phyloP scores from a whole-genome alignment of 2,797 vertebrate species.

The Miichthys miiuy region DNA sequence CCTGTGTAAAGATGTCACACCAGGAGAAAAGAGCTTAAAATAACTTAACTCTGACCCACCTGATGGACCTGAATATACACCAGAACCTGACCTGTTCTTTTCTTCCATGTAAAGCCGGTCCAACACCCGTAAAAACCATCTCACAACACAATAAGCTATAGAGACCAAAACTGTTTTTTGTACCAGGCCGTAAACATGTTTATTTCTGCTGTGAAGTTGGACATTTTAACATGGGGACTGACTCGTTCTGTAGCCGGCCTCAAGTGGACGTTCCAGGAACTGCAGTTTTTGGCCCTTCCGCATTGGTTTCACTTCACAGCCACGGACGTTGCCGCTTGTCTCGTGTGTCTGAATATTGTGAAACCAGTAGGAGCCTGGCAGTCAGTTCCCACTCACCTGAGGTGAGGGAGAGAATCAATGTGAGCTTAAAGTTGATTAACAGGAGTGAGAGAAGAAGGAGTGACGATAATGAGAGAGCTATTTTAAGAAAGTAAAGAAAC shows the following conservation, averaged over 20 bases:
- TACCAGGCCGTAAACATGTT: too few species aligned
- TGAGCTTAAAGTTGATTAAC: neutral
- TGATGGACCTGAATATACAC: neutral
- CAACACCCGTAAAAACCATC: neutral
- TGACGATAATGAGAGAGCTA: conserved; percentile 4
- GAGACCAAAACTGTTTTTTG: neutral
- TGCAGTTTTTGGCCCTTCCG: too few species aligned
- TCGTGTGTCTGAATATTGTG: too few species aligned
- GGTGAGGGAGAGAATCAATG: neutral
- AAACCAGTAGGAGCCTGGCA: neutral
- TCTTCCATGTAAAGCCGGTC: neutral
- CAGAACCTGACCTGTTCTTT: conserved; percentile 3
- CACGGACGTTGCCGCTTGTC: neutral
- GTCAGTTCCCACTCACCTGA: neutral
- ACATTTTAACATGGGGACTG: too few species aligned
- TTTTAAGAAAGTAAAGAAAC: conserved; percentile 7
- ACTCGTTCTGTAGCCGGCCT: too few species aligned
- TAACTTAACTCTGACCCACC: conserved; percentile 5
- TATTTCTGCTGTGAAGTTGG: too few species aligned
- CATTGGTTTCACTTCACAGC: too few species aligned
- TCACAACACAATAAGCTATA: neutral
- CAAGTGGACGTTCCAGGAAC: too few species aligned
- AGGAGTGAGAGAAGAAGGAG: neutral
- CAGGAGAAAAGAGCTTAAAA: conserved; percentile 4
- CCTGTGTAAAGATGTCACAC: conserved; percentile 9